Conservation (phyloP, 2,113 vertebrate genomes). For the Poecilia latipinna region DNA sequence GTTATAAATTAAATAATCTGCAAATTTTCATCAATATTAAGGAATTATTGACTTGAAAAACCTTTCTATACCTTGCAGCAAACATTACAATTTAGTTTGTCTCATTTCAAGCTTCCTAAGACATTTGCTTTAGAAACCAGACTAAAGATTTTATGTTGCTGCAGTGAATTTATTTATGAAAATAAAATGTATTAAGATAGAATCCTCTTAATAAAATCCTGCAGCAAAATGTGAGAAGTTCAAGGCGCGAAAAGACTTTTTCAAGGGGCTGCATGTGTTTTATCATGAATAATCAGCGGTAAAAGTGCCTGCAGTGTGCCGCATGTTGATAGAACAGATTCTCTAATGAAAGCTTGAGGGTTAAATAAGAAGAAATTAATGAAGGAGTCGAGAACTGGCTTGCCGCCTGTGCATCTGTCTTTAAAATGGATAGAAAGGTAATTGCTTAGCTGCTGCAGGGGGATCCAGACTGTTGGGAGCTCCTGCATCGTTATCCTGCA, state of each 20-base stretch:
- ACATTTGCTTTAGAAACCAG: too few relatives aligned
- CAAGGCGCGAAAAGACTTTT: background rate
- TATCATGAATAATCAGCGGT: background rate
- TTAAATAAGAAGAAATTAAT: constrained; percentile 33
- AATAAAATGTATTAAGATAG: too few relatives aligned
- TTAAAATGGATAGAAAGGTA: constrained; percentile 31
- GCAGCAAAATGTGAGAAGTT: background rate
- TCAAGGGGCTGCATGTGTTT: background rate
- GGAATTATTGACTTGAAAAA: too few relatives aligned
- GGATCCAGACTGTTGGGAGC: constrained; percentile 1
- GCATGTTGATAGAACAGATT: constrained; percentile 15
- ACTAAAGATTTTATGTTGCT: too few relatives aligned
- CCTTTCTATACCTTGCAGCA: too few relatives aligned
- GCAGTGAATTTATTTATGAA: too few relatives aligned
- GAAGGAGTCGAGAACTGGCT: constrained; percentile 21
- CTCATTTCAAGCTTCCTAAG: too few relatives aligned
- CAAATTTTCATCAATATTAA: too few relatives aligned
- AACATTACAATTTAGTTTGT: too few relatives aligned
- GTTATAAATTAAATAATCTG: too few relatives aligned
- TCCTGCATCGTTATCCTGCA: background rate
- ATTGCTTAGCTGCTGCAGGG: constrained; percentile 42
- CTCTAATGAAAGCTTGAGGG: constrained; percentile 25
- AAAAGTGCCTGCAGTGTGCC: background rate
- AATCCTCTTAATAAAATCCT: background rate
- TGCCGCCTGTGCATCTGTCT: constrained; percentile 38